A percentile compares a stretch with the other conserved stretches of the same genome.
Conservation (phyloP, 2,888 invertebrate genomes). For the Leptinotarsa tumamoca region DNA sequence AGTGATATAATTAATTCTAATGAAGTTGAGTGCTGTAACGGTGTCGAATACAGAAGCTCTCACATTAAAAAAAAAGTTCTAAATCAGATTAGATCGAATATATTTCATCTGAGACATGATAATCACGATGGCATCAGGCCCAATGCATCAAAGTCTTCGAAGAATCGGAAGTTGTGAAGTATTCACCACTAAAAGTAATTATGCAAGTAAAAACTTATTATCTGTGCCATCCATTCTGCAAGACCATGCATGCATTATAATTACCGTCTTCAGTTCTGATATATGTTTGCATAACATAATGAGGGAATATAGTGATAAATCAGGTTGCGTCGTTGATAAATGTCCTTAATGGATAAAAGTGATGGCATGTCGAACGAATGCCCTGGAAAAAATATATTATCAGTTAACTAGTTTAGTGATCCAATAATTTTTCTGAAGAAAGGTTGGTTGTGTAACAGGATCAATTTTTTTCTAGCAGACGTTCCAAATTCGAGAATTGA, state of each 20-base stretch:
- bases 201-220: constrained; percentile 14
- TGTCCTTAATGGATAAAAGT: not conserved
- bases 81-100: not conserved
- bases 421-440: too few species aligned
- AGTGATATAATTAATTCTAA: not conserved
- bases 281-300: not conserved
- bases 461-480: too few species aligned
- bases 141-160: constrained; percentile 10
- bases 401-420: too few species aligned
- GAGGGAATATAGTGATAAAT: not conserved
- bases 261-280: not conserved
- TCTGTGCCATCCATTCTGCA: constrained; percentile 9
- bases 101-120: not conserved
- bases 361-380: not conserved
- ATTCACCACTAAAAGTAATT: constrained; percentile 1
- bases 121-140: constrained; percentile 2
- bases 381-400: too few species aligned
- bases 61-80: not conserved
- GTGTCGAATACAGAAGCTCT: not conserved
- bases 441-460: too few species aligned
- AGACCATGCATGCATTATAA: constrained; percentile 7
- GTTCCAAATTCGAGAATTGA: too few species aligned
- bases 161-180: not conserved
- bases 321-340: not conserved
- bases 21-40: not conserved